These are phyloP conservation scores for Patella vulgata DNA, from an alignment of 1,140 invertebrate genomes.

Conservation along the genomic window DNA sequence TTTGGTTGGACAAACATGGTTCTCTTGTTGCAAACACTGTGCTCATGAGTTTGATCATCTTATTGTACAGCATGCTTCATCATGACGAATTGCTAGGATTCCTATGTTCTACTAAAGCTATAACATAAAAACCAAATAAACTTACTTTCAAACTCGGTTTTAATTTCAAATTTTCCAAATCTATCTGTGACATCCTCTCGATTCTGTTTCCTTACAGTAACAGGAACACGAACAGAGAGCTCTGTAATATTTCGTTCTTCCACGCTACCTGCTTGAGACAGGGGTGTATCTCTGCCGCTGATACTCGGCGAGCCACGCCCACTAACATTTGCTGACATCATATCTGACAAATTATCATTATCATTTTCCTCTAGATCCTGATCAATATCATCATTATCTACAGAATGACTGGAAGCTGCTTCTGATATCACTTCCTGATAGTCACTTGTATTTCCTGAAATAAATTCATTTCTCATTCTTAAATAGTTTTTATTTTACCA, in stretches of 20 bases:
- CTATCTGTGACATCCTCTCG: conserved; percentile 92
- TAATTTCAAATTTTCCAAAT: conserved; percentile 98
- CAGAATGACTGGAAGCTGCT: conserved; percentile 93
- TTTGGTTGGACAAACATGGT: too few species aligned
- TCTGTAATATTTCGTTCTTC: conserved; percentile 67
- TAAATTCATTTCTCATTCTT: too few species aligned
- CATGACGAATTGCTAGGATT: too few species aligned
- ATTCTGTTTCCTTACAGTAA: conserved; percentile 74
- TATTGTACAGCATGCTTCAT: too few species aligned
- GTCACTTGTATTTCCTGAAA: conserved; percentile 85
- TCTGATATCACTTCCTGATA: conserved; percentile 95
- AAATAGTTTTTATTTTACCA: neutral
- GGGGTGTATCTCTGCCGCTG: conserved; percentile 92
- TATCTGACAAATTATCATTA: conserved; percentile 86
- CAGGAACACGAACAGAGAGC: conserved; percentile 69
- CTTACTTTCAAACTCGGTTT: conserved; percentile 53
- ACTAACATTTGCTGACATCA: conserved; percentile 91
- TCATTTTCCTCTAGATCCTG: conserved; percentile 81
- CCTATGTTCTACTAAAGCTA: too few species aligned
- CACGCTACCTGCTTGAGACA: conserved; percentile 72
- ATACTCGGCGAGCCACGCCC: conserved; percentile 85
- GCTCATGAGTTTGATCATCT: too few species aligned
- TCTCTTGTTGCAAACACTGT: too few species aligned
- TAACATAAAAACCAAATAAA: too few species aligned
- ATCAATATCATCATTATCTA: conserved; percentile 82